Conservation (phyloP, 2,888 invertebrate genomes). For the Phragmatobia fuliginosa region DNA sequence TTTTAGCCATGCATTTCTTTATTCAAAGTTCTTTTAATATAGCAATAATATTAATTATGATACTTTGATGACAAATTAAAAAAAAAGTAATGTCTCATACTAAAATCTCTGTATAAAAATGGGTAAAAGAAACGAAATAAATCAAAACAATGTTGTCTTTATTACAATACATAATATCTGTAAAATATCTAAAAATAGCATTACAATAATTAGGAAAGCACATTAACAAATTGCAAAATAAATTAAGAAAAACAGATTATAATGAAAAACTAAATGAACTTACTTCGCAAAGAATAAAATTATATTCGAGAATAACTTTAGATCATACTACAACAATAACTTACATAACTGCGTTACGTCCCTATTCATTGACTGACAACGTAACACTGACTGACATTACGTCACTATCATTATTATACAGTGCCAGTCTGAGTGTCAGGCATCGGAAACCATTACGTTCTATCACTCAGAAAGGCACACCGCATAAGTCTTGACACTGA, state of each 20-base stretch:
- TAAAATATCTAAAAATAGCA: conserved; percentile 84
- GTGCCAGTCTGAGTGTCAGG: background rate
- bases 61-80: background rate
- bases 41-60: too few species aligned
- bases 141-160: conserved; percentile 79
- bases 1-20: too few species aligned
- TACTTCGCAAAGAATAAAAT: conserved; percentile 7
- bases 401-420: conserved; percentile 12
- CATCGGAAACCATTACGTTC: background rate
- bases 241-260: conserved; percentile 47
- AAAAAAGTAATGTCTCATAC: too few species aligned
- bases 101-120: conserved; percentile 15
- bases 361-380: conserved; percentile 1
- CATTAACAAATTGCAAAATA: conserved; percentile 64
- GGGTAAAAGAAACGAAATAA: conserved; percentile 66
- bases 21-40: too few species aligned
- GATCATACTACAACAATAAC: background rate
- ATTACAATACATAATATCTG: conserved; percentile 74
- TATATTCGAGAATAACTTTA: background rate
- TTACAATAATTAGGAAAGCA: conserved; percentile 76
- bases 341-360: conserved; percentile 1
- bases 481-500: conserved; percentile 22
- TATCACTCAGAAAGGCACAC: background rate
- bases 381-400: background rate
- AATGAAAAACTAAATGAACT: conserved; percentile 52